These are phyloP conservation scores for Kobus ellipsiprymnus DNA, from an alignment of 2,113 vertebrate genomes.

Conservation along the genomic window DNA sequence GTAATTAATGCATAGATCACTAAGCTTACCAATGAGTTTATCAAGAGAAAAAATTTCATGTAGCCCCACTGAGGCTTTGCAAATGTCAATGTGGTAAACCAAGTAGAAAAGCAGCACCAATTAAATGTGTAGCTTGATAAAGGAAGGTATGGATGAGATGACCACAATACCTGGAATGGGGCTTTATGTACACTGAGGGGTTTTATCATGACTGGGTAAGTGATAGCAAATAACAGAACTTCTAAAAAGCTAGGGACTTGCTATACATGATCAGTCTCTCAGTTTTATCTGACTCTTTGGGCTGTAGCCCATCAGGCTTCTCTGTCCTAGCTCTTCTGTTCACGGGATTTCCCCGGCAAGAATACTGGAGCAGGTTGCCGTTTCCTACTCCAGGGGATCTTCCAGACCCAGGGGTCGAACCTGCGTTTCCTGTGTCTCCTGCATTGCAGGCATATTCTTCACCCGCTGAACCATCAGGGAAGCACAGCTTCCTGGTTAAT, in stretches of 20 bases:
- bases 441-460: neutral
- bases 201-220: neutral
- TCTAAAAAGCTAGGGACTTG: neutral
- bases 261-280: neutral
- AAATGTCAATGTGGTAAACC: neutral
- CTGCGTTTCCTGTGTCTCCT: neutral
- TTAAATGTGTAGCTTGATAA: neutral
- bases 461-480: neutral
- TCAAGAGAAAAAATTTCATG: neutral
- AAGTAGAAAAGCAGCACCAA: neutral
- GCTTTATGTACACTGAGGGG: too few species aligned
- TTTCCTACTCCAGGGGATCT: neutral
- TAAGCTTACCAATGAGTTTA: neutral
- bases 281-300: neutral
- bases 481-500: neutral
- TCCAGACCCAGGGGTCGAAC: neutral
- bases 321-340: neutral
- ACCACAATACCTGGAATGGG: neutral
- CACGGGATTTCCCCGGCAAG: neutral
- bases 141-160: neutral
- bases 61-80: neutral
- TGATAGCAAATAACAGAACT: neutral
- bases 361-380: neutral
- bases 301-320: neutral
- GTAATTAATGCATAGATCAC: neutral